A percentile compares a stretch with the other conserved stretches of the same genome.
Conservation (phyloP, 1,140 invertebrate species). For the Heliconius hermathena region DNA sequence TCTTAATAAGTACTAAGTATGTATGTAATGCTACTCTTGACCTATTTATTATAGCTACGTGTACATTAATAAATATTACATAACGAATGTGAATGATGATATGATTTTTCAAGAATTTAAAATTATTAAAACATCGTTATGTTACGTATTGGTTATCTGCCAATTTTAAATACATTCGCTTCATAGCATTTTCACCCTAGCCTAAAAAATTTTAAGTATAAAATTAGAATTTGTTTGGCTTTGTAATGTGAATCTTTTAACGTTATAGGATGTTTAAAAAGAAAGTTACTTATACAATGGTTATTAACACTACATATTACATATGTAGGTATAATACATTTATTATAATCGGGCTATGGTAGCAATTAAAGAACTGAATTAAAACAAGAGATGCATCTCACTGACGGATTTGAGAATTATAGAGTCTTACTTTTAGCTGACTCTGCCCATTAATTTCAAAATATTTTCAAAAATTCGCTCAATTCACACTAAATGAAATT, state of each 20-base stretch:
- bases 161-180: neutral
- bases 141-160: constrained; percentile 10
- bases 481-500: neutral
- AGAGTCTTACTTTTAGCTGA: too few relatives aligned
- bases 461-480: too few relatives aligned
- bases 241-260: neutral
- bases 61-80: neutral
- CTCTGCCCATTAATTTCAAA: too few relatives aligned
- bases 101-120: neutral
- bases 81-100: neutral
- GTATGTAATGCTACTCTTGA: neutral
- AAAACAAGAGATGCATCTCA: too few relatives aligned
- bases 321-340: too few relatives aligned
- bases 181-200: neutral
- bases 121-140: neutral
- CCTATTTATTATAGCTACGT: neutral
- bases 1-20: neutral
- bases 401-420: too few relatives aligned
- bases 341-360: too few relatives aligned
- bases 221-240: neutral
- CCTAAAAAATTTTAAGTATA: neutral
- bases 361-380: too few relatives aligned
- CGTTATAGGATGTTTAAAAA: neutral
- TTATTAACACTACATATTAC: too few relatives aligned
- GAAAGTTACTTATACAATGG: too few relatives aligned